phyloP scores from a whole-genome alignment of 53 echinoderm and acorn worm species.

The Echinarachnius parma region DNA sequence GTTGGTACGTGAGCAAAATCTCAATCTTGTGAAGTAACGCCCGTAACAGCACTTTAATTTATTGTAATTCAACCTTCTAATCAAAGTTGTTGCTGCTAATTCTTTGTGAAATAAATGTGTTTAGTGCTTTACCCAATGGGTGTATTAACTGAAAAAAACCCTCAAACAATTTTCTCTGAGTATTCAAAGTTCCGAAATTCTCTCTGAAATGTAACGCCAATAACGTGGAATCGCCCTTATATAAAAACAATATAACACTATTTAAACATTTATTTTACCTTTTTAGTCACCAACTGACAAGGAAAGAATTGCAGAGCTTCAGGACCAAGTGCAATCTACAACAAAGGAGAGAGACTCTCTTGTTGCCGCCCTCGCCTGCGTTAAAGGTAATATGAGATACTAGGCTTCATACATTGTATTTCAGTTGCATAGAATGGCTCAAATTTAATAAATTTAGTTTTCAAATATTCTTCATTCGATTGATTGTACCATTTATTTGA shows the following conservation, averaged over 20 bases:
- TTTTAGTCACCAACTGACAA: not conserved
- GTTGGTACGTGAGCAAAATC: constrained; percentile 4
- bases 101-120: constrained; percentile 3
- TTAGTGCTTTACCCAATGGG: constrained; percentile 4
- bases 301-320: not conserved
- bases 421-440: constrained; percentile 11
- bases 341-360: constrained; percentile 12
- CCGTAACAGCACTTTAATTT: constrained; percentile 4
- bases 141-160: not conserved
- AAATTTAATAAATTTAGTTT: constrained; percentile 3
- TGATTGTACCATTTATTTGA: not conserved
- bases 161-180: constrained; percentile 4
- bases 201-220: constrained; percentile 4
- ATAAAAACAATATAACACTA: not conserved
- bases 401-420: constrained; percentile 8
- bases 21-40: constrained; percentile 4
- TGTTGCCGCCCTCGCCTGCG: constrained; percentile 1
- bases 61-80: constrained; percentile 3
- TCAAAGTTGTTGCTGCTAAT: constrained; percentile 4
- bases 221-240: constrained; percentile 4
- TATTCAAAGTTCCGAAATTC: not conserved
- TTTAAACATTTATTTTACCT: not conserved
- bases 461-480: not conserved
- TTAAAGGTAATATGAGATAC: constrained; percentile 9
- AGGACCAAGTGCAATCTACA: not conserved